phyloP scores from a whole-genome alignment of 2,113 vertebrate genomes.

The Mormoops blainvillei region DNA sequence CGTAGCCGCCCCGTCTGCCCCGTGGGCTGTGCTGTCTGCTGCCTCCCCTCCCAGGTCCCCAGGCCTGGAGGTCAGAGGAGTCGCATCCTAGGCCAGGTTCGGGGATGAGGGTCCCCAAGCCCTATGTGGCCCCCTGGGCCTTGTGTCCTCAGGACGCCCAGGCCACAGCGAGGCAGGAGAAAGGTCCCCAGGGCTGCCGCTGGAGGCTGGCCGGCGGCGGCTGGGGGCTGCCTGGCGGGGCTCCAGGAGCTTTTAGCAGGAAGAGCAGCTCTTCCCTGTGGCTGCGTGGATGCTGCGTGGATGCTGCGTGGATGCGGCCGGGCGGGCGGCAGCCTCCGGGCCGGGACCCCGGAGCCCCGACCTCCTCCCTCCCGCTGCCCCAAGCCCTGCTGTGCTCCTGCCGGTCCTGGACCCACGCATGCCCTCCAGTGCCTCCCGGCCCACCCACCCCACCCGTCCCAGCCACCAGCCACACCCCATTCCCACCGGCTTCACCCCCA shows the following conservation, averaged over 20 bases:
- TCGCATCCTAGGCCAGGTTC: not conserved
- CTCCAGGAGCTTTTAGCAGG: not conserved
- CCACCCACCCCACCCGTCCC: not conserved
- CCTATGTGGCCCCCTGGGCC: not conserved
- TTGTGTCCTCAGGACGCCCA: fast-evolving
- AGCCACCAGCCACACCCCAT: not conserved
- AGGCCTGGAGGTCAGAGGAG: not conserved
- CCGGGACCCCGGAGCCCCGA: fast-evolving
- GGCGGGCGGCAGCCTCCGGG: not conserved
- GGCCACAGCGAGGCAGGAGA: fast-evolving
- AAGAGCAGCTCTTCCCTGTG: not conserved
- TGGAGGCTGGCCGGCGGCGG: not conserved
- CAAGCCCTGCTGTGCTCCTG: fast-evolving
- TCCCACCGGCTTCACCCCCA: not conserved
- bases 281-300: not conserved
- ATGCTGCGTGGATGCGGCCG: not conserved
- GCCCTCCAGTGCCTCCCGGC: fast-evolving
- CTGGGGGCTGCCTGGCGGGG: not conserved
- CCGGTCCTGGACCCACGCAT: not conserved
- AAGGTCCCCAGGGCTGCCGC: not conserved
- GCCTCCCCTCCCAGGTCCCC: not conserved
- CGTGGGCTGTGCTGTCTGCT: fast-evolving
- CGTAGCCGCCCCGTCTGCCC: not conserved
- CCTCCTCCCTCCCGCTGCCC: fast-evolving
- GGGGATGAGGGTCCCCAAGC: fast-evolving